phyloP scores from a whole-genome alignment of 2,797 vertebrate genomes.

The Rousettus madagascariensis region DNA sequence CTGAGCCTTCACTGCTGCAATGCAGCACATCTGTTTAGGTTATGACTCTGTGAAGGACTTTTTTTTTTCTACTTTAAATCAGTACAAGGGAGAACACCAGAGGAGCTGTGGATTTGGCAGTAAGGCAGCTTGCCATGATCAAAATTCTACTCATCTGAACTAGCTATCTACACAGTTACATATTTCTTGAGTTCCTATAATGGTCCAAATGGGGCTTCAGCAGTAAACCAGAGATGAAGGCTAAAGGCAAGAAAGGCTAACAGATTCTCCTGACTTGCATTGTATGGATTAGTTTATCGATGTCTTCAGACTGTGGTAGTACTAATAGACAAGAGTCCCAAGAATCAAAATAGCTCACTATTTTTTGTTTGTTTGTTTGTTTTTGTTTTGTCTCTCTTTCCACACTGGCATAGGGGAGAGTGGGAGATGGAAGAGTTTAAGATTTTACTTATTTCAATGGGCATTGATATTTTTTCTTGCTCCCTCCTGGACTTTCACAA shows the following conservation, averaged over 20 bases:
- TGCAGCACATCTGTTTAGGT: background rate
- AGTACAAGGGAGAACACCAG: background rate
- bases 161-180: background rate
- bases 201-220: background rate
- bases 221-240: background rate
- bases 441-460: background rate
- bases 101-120: background rate
- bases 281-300: background rate
- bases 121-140: background rate
- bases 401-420: background rate
- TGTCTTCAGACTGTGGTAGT: background rate
- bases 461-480: background rate
- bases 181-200: background rate
- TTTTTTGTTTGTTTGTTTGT: background rate
- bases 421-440: background rate
- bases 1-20: constrained; percentile 15
- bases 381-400: background rate
- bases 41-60: background rate
- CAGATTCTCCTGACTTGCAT: background rate
- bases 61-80: background rate
- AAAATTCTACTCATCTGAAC: background rate
- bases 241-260: background rate
- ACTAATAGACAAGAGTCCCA: background rate
- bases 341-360: background rate
- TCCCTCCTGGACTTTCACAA: background rate